Evolutionary conservation across 37 sponge, comb jelly and placozoan genomes (phyloP).

Genomic region (Chondrilla cf. caribensis): DNA sequence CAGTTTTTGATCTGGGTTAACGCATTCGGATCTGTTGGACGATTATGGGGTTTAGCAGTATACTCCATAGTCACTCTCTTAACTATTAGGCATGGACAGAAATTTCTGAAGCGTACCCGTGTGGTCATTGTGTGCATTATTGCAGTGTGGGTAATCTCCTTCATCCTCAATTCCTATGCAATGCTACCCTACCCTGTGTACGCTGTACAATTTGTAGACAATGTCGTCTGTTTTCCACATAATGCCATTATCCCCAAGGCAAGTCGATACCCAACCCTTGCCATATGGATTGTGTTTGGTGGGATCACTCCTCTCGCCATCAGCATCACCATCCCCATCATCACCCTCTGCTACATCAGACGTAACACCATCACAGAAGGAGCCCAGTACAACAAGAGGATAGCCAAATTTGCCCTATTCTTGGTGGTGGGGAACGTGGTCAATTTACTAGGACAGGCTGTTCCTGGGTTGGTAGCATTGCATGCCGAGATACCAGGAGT

Average conservation of each 20-base stretch:
- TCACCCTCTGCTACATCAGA: conserved; percentile 5
- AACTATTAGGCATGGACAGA: background rate
- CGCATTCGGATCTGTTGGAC: background rate
- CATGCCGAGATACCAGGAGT: background rate
- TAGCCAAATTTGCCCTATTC: conserved; percentile 2
- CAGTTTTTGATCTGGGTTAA: background rate
- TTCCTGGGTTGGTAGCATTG: background rate
- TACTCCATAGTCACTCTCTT: background rate
- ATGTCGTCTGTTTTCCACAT: background rate
- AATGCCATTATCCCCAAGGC: background rate
- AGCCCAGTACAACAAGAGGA: background rate
- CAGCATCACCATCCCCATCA: background rate
- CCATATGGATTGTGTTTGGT: background rate
- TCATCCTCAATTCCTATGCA: background rate
- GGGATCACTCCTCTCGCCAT: background rate
- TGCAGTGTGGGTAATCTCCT: background rate
- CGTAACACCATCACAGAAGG: conserved; percentile 3
- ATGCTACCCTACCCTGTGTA: background rate
- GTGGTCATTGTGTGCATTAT: background rate
- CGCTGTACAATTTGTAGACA: background rate
- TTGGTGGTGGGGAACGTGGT: background rate
- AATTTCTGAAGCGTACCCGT: background rate
- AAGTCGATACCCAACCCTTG: background rate
- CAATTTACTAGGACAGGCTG: background rate
- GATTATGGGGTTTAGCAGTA: background rate